phyloP scores from a whole-genome alignment of 2,797 vertebrate species.

The Dallia pectoralis region DNA sequence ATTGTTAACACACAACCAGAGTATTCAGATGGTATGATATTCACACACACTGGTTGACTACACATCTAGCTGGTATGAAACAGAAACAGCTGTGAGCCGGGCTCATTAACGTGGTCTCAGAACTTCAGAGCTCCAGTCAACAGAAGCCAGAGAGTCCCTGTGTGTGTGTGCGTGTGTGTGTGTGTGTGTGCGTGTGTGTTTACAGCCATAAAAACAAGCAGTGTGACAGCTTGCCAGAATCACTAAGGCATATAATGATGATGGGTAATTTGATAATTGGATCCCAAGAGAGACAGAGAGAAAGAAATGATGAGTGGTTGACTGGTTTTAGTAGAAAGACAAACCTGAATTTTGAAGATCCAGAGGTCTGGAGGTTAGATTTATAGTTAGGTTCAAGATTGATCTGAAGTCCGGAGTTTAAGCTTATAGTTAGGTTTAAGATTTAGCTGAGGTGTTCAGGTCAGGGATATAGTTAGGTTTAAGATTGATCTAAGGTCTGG shows the following conservation, averaged over 20 bases:
- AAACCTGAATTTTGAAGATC: background rate
- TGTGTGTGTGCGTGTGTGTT: constrained; percentile 44
- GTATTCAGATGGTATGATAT: background rate
- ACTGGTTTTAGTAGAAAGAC: background rate
- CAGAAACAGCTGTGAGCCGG: constrained; percentile 61
- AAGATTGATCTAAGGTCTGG: too few species aligned
- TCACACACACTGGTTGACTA: background rate
- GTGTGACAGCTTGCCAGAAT: constrained; percentile 65
- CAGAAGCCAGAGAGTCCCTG: constrained; percentile 28
- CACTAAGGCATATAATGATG: constrained; percentile 59
- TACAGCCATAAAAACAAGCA: constrained; percentile 58
- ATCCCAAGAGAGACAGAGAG: constrained; percentile 50
- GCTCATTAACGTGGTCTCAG: constrained; percentile 62
- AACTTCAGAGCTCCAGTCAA: constrained; percentile 51
- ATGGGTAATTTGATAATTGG: constrained; percentile 68
- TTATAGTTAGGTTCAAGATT: background rate
- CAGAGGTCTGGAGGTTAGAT: background rate
- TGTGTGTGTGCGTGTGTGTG: constrained; percentile 29
- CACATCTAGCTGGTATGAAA: constrained; percentile 20
- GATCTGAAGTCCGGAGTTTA: too few species aligned
- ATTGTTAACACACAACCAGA: background rate
- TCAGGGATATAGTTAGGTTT: too few species aligned
- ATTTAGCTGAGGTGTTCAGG: too few species aligned
- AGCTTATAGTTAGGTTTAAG: too few species aligned
- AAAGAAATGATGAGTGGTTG: constrained; percentile 10